These are phyloP conservation scores for Dryococelus australis DNA, from an alignment of 2,888 invertebrate species.

Conservation along the genomic window DNA sequence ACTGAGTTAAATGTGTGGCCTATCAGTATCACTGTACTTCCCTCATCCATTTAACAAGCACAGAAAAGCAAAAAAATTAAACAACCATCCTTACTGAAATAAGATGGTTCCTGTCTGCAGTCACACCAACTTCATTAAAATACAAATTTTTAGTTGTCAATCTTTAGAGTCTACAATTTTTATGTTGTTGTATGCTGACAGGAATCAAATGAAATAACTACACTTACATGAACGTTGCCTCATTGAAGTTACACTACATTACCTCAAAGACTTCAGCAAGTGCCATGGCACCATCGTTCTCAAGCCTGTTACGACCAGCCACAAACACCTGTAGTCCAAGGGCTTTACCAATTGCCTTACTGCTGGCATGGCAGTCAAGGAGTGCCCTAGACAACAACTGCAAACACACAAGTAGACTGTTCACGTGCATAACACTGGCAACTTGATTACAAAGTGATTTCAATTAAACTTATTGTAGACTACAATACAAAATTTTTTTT, in stretches of 20 bases:
- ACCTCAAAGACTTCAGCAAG: constrained; percentile 85
- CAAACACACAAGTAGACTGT: constrained; percentile 39
- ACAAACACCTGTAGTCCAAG: constrained; percentile 83
- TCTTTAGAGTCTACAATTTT: too few relatives aligned
- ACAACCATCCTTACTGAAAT: background rate
- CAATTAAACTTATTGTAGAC: too few relatives aligned
- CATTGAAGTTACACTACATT: constrained; percentile 41
- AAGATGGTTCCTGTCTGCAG: background rate
- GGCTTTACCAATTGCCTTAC: constrained; percentile 70
- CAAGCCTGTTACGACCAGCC: constrained; percentile 92
- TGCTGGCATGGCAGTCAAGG: constrained; percentile 69
- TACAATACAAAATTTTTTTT: too few relatives aligned
- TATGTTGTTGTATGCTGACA: too few relatives aligned
- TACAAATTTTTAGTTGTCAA: too few relatives aligned
- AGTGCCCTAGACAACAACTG: constrained; percentile 79
- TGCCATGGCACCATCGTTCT: constrained; percentile 90
- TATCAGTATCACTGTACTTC: too few relatives aligned
- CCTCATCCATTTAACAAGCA: background rate
- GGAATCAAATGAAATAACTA: constrained; percentile 27
- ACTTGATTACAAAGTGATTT: background rate
- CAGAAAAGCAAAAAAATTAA: too few relatives aligned
- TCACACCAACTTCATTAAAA: too few relatives aligned
- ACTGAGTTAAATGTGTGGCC: too few relatives aligned
- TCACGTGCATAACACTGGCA: background rate
- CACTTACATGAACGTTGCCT: constrained; percentile 4